Evolutionary conservation across 2,888 invertebrate genomes (phyloP), one percentile per base, ranked within the genome.

Genomic region (Reticulitermes lucifugus): DNA sequence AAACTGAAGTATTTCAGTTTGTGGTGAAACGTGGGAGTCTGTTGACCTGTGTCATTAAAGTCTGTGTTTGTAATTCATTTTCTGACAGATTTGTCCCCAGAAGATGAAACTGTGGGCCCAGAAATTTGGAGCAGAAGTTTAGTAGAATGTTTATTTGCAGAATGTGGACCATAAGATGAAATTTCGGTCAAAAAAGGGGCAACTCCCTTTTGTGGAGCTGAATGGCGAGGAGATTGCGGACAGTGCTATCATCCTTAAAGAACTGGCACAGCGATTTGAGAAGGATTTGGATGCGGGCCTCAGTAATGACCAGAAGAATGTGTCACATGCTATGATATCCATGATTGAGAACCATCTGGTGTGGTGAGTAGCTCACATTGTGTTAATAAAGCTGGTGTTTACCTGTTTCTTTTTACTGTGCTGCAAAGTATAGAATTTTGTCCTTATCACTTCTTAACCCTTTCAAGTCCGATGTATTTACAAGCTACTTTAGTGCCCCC

Each of bases 181-280:
- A 90, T 97, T 96, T 93, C 96, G 97, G 89, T 98, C 98, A 89
- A 96, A 96, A 93, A 98, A 98, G 91, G 98, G 98, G 79, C 97
- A 97, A 91, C 93, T 98, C 89, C 99, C 98, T 60, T 99, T 98
- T 92, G 94, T 99, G 88, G 98, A 98, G 91, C 91, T 98, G 87
- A 98, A 99, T 90, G 98, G 98, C 75, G 97, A 97, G 90, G 98
- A 98, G 92, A 95, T 98, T 88, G 96, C 98, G 80, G 98, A 98
- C 92, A 97, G 97, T 90, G 94, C 96, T 87, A 95, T 97, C 89
- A 98, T 98, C 89, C 96, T 98, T 89, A 96, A 96, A 89, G 96
- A 97, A 89, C 92, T 98, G 86, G 94, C 96, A 75, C 94, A 95
- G 89, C 95, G 96, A 90, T 97, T 95, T 90, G 95, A 94, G 89